Evolutionary conservation across 1,140 invertebrate species (phyloP), one percentile per base, ranked within the genome.

Genomic region (Eriocheir sinensis): DNA sequence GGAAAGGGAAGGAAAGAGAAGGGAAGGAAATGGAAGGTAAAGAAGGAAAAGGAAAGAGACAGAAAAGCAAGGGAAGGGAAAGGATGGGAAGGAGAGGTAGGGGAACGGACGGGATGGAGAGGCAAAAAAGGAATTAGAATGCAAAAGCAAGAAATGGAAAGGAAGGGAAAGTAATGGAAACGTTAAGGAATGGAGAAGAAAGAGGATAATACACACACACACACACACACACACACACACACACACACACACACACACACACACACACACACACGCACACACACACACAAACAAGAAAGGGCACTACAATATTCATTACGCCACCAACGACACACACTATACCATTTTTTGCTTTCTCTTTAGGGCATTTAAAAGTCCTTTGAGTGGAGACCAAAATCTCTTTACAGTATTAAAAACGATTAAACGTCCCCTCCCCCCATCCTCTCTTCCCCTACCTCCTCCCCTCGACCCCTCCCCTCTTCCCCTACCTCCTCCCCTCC

Each of bases 41-140:
- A 41, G 40, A 86, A n/a, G 36, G 83, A 86, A 34, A 40, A 34
- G 36, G 40, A 86, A n/a, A 86, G 34, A 86, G 34, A 86, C 30
- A 38, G 40, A 86, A 72, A n/a, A 86, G 34, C 32, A 34, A 40
- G 36, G 30, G 83, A 36, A 17, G 36, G 34, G 32, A 38, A n/a
- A 2, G 15, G 34, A 2, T 27, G n/a, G 34, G 12, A 41, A 86
- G 83, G 30, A n/a, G 3, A 17, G 21, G 83, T 34, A 38, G 27
- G 3, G 40, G 80, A 83, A 83, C 3, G 80, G 27, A 27, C 3
- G 80, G 27, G 80, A 81, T 15, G 60, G n/a, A 72, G 60, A 72
- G 12, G 60, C n/a, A 72, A 72, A 15, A n/a, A n/a, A 72, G 12
- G 60, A 72, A 72, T 15, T 15, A n/a, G 60, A 72, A 15, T 15